Evolutionary conservation across 2,797 vertebrate genomes (phyloP).

Genomic region (Glossophaga mutica): DNA sequence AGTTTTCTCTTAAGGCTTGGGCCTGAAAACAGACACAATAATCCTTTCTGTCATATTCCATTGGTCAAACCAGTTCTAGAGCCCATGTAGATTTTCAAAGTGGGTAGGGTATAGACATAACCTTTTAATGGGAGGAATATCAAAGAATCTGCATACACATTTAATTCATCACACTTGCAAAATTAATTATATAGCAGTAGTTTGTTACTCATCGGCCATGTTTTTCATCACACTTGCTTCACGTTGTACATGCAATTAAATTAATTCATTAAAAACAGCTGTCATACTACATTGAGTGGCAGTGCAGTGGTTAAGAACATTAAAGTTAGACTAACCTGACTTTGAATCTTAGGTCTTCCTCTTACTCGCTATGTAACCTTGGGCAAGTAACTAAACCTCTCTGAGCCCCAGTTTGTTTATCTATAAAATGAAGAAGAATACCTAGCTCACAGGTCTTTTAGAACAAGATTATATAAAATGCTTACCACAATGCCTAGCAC

Average conservation of each 20-base stretch:
- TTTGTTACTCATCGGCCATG: background rate
- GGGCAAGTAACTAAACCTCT: background rate
- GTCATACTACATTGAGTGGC: background rate
- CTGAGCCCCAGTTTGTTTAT: background rate
- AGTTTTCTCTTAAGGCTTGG: background rate
- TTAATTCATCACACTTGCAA: background rate
- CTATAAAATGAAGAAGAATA: slow-evolving; percentile 15
- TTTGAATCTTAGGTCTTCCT: slow-evolving; percentile 28
- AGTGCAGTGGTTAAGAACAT: background rate
- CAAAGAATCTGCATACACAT: background rate
- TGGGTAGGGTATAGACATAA: background rate
- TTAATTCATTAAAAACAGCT: slow-evolving; percentile 23
- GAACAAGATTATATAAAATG: slow-evolving; percentile 29
- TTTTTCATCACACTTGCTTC: slow-evolving; percentile 11
- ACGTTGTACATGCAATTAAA: background rate
- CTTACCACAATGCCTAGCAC: background rate
- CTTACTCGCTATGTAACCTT: slow-evolving; percentile 37
- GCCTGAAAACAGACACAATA: background rate
- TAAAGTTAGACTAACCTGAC: slow-evolving; percentile 3
- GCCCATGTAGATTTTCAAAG: background rate
- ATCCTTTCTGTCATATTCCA: background rate
- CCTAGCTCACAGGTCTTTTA: background rate
- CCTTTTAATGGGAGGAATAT: background rate
- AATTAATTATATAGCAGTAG: background rate
- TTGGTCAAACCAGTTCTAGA: background rate